Conservation (phyloP, 2,888 invertebrate genomes). For the Nemapogon koenigi region DNA sequence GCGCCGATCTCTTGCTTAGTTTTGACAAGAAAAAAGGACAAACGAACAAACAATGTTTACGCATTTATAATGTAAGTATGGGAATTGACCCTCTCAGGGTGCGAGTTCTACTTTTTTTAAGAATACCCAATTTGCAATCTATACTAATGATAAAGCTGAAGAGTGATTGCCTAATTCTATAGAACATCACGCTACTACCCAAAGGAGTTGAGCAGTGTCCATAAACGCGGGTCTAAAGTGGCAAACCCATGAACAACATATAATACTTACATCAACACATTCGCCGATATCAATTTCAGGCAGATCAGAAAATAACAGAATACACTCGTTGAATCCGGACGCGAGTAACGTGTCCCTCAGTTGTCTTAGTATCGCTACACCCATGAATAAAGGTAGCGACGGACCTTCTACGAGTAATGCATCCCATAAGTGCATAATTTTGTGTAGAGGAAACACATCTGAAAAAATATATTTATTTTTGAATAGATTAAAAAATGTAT, state of each 20-base stretch:
- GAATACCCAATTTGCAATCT: too few species aligned
- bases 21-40: too few species aligned
- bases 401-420: constrained; percentile 91
- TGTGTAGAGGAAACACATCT: constrained; percentile 98
- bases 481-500: not conserved
- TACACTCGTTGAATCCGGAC: constrained; percentile 98
- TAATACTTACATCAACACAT: constrained; percentile 71
- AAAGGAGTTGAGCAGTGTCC: too few species aligned
- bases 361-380: constrained; percentile 90
- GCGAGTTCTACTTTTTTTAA: too few species aligned
- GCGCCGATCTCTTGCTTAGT: too few species aligned
- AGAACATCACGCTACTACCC: too few species aligned
- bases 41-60: too few species aligned
- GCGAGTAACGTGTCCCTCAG: constrained; percentile 81
- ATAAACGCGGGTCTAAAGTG: too few species aligned
- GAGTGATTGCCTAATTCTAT: too few species aligned
- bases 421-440: constrained; percentile 98
- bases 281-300: constrained; percentile 96
- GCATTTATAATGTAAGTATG: too few species aligned
- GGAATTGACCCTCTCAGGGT: too few species aligned
- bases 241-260: not conserved
- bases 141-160: too few species aligned
- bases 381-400: constrained; percentile 93
- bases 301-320: constrained; percentile 96
- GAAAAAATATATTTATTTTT: constrained; percentile 27